These are phyloP conservation scores for Drosophila tsacasi DNA, from an alignment of 1,140 invertebrate species.

Conservation along the genomic window DNA sequence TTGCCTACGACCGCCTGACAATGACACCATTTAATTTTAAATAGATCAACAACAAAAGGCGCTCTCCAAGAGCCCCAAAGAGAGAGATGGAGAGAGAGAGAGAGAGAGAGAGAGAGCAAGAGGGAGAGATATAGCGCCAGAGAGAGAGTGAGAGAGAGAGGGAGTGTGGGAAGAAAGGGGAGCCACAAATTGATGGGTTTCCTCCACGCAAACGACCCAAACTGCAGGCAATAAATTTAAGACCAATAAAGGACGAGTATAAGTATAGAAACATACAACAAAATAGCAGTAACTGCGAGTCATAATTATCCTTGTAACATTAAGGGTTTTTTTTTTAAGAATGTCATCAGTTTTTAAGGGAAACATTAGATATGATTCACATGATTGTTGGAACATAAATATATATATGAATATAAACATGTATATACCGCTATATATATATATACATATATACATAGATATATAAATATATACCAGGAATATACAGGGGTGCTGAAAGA, in stretches of 20 bases:
- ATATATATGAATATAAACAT: no score
- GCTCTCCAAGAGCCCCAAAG: constrained; percentile 3
- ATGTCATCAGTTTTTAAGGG: neutral
- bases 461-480: no score
- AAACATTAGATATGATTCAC: neutral
- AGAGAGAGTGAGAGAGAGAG: neutral
- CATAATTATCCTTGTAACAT: constrained; percentile 10
- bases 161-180: constrained; percentile 4
- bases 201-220: constrained; percentile 56
- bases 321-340: no score
- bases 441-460: no score
- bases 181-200: constrained; percentile 56
- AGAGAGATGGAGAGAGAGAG: neutral
- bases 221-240: constrained; percentile 59
- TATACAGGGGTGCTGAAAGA: no score
- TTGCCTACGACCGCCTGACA: constrained; percentile 52
- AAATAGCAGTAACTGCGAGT: constrained; percentile 9
- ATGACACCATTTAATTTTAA: constrained; percentile 73
- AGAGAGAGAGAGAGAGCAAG: neutral
- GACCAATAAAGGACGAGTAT: constrained; percentile 34
- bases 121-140: neutral
- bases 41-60: constrained; percentile 56
- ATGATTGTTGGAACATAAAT: neutral
- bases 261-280: constrained; percentile 39
- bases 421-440: no score